phyloP scores from a whole-genome alignment of 2,113 vertebrate genomes.

The Callocephalon fimbriatum region DNA sequence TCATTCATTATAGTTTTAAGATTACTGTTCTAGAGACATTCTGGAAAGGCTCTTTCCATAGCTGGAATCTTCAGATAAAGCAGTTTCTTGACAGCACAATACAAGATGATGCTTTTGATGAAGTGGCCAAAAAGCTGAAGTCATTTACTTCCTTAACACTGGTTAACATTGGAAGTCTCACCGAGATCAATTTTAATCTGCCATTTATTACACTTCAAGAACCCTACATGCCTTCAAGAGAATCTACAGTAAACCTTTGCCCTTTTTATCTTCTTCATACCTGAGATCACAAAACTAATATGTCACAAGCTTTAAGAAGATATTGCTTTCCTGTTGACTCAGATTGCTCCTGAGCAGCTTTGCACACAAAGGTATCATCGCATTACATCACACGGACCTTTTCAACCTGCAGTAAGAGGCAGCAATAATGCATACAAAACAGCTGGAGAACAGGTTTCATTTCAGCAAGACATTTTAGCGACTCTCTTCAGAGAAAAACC shows the following conservation, averaged over 20 bases:
- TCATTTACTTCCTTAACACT: neutral
- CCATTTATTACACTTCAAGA: constrained; percentile 53
- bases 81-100: neutral
- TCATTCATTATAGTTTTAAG: neutral
- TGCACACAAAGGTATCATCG: constrained; percentile 41
- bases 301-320: constrained; percentile 49
- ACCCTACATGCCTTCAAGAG: constrained; percentile 29
- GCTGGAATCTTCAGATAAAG: neutral
- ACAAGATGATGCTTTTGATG: neutral
- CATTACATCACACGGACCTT: neutral
- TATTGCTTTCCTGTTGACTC: constrained; percentile 45
- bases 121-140: neutral
- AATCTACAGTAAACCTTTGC: constrained; percentile 45
- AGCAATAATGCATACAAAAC: constrained; percentile 23
- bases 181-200: constrained; percentile 29
- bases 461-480: neutral
- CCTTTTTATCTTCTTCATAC: constrained; percentile 65
- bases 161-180: neutral
- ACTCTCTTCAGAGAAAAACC: neutral
- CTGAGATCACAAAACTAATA: constrained; percentile 58
- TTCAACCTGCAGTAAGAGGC: neutral
- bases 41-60: neutral
- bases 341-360: constrained; percentile 32
- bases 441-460: constrained; percentile 5
- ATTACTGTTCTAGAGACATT: neutral